Evolutionary conservation across 2,888 invertebrate genomes (phyloP).

Genomic region (Prosopocoilus inquinatus): DNA sequence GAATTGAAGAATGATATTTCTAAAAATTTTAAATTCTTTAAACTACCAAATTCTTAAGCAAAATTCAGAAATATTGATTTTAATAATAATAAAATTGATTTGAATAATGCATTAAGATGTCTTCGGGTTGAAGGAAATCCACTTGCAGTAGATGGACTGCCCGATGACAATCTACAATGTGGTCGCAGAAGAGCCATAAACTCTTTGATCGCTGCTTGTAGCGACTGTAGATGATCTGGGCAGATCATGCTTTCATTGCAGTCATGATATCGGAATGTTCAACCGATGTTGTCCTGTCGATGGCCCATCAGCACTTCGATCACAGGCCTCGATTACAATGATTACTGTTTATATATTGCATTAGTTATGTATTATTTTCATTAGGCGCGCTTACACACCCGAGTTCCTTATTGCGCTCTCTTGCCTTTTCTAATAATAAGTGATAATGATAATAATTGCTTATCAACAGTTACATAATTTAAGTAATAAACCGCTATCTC

Average conservation of each 20-base stretch:
- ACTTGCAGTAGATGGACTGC: conserved; percentile 15
- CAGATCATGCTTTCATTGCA: conserved; percentile 17
- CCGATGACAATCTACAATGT: conserved; percentile 21
- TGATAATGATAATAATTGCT: no score
- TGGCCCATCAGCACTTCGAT: neutral
- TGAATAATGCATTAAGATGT: no score
- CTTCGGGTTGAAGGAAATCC: no score
- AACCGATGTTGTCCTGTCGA: conserved; percentile 11
- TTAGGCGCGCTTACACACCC: neutral
- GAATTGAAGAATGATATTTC: no score
- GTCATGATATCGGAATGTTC: conserved; percentile 16
- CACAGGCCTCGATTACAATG: neutral
- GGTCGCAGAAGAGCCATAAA: conserved; percentile 20
- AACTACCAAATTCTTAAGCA: no score
- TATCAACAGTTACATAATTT: no score
- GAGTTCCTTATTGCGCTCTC: no score
- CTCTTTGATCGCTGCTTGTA: conserved; percentile 22
- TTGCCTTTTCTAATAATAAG: no score
- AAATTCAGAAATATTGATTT: no score
- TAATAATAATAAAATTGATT: no score
- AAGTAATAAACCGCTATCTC: no score
- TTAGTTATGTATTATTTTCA: neutral
- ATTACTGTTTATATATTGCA: neutral
- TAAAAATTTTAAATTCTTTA: no score
- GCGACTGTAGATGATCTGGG: conserved; percentile 20